Percentiles rank a stretch among this genome's conserved stretches.
phyloP scores from a whole-genome alignment of 2,797 vertebrate species.

The Calcarius lapponicus region DNA sequence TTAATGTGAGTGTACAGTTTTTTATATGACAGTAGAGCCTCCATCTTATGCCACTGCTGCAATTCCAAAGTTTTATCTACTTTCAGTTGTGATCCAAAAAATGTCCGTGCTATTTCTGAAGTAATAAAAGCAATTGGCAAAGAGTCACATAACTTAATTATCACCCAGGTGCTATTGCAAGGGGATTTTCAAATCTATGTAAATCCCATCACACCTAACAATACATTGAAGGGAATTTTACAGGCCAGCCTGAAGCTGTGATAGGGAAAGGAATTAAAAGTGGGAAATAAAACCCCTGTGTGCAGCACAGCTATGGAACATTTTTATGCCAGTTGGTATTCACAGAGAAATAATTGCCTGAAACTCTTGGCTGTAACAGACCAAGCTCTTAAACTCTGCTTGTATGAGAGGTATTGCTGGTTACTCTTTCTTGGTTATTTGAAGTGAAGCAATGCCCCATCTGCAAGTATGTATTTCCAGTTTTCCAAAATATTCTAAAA shows the following conservation, averaged over 20 bases:
- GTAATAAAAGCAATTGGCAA: not conserved
- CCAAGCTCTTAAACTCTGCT: not conserved
- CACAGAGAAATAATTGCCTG: not conserved
- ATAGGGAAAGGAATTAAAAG: not conserved
- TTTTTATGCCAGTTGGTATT: not conserved
- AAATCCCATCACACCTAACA: not conserved
- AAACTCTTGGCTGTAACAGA: not conserved
- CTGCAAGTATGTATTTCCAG: not conserved
- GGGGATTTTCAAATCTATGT: not conserved
- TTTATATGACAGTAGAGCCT: not conserved
- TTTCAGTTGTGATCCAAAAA: not conserved
- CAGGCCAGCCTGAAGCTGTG: not conserved
- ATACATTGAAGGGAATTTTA: not conserved
- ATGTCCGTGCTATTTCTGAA: not conserved
- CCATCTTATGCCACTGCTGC: not conserved
- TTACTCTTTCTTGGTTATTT: not conserved
- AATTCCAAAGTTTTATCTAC: not conserved
- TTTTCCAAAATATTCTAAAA: not conserved
- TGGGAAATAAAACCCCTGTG: not conserved
- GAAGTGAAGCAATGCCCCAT: not conserved
- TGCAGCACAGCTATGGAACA: not conserved
- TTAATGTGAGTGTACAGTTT: not conserved
- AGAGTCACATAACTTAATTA: not conserved
- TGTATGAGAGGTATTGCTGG: not conserved
- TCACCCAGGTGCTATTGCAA: not conserved